A percentile compares a stretch with the other conserved stretches of the same genome.
Conservation (phyloP, 2,888 invertebrate genomes). For the Plusia festucae region DNA sequence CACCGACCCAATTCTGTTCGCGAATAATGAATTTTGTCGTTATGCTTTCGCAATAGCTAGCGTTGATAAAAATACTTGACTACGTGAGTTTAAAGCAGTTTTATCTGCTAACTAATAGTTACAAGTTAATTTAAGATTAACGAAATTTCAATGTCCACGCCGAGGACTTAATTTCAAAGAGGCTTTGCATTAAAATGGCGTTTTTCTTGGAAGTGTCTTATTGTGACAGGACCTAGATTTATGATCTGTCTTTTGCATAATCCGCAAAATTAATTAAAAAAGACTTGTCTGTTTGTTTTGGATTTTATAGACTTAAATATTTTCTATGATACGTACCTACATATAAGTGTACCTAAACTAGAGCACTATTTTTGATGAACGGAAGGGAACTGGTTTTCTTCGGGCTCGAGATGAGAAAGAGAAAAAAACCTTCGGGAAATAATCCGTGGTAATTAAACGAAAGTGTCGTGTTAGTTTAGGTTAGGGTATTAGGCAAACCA, state of each 20-base stretch:
- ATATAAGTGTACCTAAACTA: no score
- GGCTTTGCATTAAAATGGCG: constrained; percentile 15
- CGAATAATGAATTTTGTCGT: constrained; percentile 61
- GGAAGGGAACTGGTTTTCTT: neutral
- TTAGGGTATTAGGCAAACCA: no score
- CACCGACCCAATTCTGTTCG: constrained; percentile 61
- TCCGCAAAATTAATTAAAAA: constrained; percentile 21
- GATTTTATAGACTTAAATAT: no score
- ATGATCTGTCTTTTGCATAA: constrained; percentile 25
- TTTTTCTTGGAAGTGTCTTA: constrained; percentile 26
- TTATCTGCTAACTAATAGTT: constrained; percentile 10
- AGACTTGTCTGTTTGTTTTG: neutral
- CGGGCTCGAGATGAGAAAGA: neutral
- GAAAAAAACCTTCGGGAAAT: neutral
- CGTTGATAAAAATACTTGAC: constrained; percentile 46
- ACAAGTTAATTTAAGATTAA: constrained; percentile 21
- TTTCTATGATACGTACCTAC: no score
- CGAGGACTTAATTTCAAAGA: neutral
- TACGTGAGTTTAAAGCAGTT: constrained; percentile 26
- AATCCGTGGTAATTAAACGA: neutral
- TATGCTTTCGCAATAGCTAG: constrained; percentile 61
- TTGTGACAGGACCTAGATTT: constrained; percentile 36
- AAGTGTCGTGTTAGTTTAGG: neutral
- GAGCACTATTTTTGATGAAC: neutral
- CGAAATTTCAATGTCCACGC: constrained; percentile 23